phyloP scores from a whole-genome alignment of 1,140 invertebrate species.

The Diprion similis region DNA sequence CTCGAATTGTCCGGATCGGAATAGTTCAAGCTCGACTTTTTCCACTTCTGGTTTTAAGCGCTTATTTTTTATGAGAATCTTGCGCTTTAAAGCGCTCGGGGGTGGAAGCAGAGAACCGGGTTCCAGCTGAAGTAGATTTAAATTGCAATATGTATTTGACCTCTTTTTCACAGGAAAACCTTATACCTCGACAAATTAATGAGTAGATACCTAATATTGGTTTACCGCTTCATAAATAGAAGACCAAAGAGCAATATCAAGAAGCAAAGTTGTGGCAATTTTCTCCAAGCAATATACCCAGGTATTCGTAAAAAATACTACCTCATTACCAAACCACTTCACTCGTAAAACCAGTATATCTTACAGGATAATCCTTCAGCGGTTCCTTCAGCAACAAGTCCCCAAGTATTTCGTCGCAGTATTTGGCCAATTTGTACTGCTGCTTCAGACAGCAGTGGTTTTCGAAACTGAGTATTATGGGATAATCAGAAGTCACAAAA shows the following conservation, averaged over 20 bases:
- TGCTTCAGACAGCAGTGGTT: constrained; percentile 98
- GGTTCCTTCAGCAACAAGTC: constrained; percentile 92
- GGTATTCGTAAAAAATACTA: no score
- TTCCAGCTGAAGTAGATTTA: constrained; percentile 71
- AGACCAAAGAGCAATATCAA: neutral
- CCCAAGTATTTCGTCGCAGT: constrained; percentile 96
- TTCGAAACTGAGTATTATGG: constrained; percentile 98
- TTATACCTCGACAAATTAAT: neutral
- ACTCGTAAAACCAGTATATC: constrained; percentile 24
- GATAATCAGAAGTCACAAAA: constrained; percentile 97
- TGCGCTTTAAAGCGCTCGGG: constrained; percentile 86
- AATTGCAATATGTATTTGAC: neutral
- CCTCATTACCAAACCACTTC: neutral
- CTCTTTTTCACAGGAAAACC: neutral
- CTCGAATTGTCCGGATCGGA: constrained; percentile 88
- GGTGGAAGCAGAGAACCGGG: constrained; percentile 88
- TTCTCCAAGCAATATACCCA: no score
- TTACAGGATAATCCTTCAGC: constrained; percentile 87
- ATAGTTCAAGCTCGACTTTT: constrained; percentile 89
- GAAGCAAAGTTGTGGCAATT: neutral
- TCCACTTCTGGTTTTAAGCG: constrained; percentile 97
- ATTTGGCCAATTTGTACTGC: constrained; percentile 98
- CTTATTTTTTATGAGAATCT: constrained; percentile 99
- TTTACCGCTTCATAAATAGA: neutral
- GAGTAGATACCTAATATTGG: neutral